Conservation (phyloP, 2,113 vertebrate species). For the Alexandromys fortis region DNA sequence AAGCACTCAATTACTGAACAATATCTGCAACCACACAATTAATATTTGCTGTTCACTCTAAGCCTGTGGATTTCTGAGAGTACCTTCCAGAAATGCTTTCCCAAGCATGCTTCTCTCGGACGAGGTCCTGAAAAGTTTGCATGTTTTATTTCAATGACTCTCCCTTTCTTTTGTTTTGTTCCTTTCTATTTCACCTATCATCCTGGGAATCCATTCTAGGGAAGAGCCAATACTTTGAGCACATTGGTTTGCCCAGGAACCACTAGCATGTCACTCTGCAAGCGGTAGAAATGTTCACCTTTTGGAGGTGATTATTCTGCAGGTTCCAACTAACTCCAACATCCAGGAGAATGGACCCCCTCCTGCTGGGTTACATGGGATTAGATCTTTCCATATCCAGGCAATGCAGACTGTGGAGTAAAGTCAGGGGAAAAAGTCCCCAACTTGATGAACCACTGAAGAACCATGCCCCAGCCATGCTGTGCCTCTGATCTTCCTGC, state of each 20-base stretch:
- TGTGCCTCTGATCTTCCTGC: not conserved
- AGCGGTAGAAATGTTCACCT: not conserved
- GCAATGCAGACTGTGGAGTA: not conserved
- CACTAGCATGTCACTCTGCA: not conserved
- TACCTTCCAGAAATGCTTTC: not conserved
- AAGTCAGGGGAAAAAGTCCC: not conserved
- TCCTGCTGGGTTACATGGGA: not conserved
- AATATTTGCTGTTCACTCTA: not conserved
- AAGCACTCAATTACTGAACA: not conserved
- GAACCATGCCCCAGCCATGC: no score
- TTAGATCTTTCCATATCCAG: not conserved
- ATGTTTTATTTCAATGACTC: not conserved
- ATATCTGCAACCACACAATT: not conserved
- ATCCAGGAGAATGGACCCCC: not conserved
- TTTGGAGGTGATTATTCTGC: not conserved
- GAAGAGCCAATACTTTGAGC: not conserved
- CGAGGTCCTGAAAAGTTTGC: not conserved
- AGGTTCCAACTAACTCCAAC: not conserved
- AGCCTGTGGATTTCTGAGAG: not conserved
- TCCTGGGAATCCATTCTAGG: not conserved
- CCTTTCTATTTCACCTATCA: not conserved
- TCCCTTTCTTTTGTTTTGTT: not conserved
- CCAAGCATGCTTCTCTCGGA: not conserved
- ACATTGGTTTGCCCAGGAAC: not conserved
- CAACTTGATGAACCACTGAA: not conserved